Conservation (phyloP, 2,888 invertebrate genomes). For the Lasioglossum villosulum region DNA sequence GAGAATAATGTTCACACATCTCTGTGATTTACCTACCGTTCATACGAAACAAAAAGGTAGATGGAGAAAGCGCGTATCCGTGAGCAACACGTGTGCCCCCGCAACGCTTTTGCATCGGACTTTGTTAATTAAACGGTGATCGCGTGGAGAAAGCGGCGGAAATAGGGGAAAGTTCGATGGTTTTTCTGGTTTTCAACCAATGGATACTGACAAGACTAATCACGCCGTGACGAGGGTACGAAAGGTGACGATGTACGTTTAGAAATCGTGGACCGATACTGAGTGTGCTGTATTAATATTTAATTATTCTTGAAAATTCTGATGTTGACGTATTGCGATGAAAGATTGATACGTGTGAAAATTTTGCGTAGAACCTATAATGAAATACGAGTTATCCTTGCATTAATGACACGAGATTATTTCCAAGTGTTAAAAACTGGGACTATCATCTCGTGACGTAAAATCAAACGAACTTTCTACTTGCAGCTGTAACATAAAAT, state of each 20-base stretch:
- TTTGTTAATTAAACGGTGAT: conserved; percentile 3
- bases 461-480: neutral
- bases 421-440: neutral
- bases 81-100: neutral
- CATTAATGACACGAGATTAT: neutral
- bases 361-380: neutral
- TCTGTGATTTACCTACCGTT: neutral
- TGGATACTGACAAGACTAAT: neutral
- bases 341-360: neutral
- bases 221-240: neutral
- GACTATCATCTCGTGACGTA: neutral
- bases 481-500: neutral
- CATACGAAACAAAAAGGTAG: conserved; percentile 6
- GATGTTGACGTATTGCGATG: neutral
- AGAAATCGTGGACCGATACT: neutral
- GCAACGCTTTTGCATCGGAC: neutral
- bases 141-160: neutral
- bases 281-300: neutral
- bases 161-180: conserved; percentile 20
- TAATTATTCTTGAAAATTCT: neutral
- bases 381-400: neutral
- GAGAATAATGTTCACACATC: neutral
- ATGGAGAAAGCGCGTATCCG: conserved; percentile 24
- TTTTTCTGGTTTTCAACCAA: neutral
- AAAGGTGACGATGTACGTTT: neutral